Percentiles rank a stretch among this genome's conserved stretches.
These are phyloP conservation scores for Microcebus jonahi DNA, from an alignment of 2,113 vertebrate species.

Conservation along the genomic window DNA sequence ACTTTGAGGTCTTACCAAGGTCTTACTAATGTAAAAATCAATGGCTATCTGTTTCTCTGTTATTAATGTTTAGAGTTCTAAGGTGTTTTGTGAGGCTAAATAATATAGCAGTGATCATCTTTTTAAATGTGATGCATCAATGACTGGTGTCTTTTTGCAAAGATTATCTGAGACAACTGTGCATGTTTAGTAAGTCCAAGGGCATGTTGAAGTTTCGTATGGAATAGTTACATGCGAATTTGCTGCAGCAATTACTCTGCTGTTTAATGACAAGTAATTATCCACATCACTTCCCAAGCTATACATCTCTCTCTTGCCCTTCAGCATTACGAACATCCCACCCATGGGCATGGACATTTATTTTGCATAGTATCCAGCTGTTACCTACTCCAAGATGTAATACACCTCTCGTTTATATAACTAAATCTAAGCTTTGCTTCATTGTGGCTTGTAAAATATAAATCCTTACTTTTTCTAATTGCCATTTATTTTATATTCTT, in stretches of 20 bases:
- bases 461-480: constrained; percentile 47
- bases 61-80: constrained; percentile 16
- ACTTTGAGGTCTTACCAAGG: not conserved
- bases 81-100: not conserved
- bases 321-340: constrained; percentile 47
- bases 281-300: constrained; percentile 53
- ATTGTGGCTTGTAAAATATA: not conserved
- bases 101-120: not conserved
- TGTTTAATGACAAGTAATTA: constrained; percentile 75
- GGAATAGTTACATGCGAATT: constrained; percentile 45
- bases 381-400: constrained; percentile 38
- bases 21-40: constrained; percentile 37
- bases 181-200: constrained; percentile 48
- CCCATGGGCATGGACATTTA: not conserved
- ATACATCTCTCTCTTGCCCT: constrained; percentile 59
- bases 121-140: not conserved
- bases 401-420: constrained; percentile 15
- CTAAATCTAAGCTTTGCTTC: not conserved
- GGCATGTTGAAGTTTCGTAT: constrained; percentile 26
- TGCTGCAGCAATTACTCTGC: constrained; percentile 57
- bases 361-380: not conserved
- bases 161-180: constrained; percentile 13
- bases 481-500: constrained; percentile 42
- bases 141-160: not conserved
- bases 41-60: not conserved